phyloP scores from a whole-genome alignment of 1,140 invertebrate genomes.

The Proales similis region DNA sequence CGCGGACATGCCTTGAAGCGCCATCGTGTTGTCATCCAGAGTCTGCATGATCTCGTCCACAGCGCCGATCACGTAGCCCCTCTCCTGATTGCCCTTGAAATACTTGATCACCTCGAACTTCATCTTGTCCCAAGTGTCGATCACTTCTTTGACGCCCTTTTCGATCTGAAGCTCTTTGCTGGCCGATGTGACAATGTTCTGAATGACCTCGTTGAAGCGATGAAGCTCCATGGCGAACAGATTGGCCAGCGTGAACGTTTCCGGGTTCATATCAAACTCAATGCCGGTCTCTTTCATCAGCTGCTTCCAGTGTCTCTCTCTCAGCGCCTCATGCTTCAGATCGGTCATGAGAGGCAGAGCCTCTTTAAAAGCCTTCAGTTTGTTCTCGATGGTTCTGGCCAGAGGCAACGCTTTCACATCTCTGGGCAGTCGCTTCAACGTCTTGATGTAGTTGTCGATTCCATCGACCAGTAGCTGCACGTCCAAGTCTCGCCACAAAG shows the following conservation, averaged over 20 bases:
- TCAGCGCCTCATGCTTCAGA: constrained; percentile 77
- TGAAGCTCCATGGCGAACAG: constrained; percentile 84
- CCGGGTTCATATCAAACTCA: constrained; percentile 74
- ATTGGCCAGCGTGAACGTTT: constrained; percentile 75
- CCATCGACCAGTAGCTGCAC: constrained; percentile 72
- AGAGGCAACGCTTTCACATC: constrained; percentile 58
- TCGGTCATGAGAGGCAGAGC: constrained; percentile 79
- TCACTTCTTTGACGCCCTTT: constrained; percentile 69
- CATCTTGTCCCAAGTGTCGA: constrained; percentile 63
- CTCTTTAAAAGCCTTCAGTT: constrained; percentile 78
- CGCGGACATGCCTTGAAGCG: constrained; percentile 77
- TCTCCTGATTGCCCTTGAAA: constrained; percentile 57
- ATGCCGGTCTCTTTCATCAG: constrained; percentile 75
- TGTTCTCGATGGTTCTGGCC: constrained; percentile 63
- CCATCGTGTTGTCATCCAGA: constrained; percentile 79
- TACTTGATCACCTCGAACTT: constrained; percentile 62
- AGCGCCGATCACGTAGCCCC: constrained; percentile 67
- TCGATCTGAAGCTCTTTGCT: constrained; percentile 80
- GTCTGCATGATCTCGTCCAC: constrained; percentile 71
- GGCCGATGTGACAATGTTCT: constrained; percentile 74
- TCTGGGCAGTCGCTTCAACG: constrained; percentile 63
- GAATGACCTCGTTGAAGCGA: constrained; percentile 69
- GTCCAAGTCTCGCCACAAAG: constrained; percentile 75
- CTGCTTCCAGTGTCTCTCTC: constrained; percentile 74
- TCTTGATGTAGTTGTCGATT: constrained; percentile 72